Conservation (phyloP, 2,113 vertebrate genomes). For the Bolborhynchus lineola region DNA sequence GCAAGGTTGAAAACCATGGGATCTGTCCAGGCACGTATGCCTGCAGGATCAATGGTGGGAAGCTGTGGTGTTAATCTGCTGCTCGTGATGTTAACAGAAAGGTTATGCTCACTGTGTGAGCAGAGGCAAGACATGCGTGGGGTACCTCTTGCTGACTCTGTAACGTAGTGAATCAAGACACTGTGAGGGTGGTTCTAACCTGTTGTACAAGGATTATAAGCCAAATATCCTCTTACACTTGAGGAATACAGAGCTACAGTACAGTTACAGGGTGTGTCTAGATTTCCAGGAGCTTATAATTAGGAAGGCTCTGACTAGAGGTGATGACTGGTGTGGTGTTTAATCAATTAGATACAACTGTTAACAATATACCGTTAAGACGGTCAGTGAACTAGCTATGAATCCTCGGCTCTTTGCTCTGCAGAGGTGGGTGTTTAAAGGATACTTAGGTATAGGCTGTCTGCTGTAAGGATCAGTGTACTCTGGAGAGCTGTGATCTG, state of each 20-base stretch:
- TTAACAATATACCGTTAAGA: neutral
- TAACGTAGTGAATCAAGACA: accelerated
- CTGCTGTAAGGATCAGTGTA: neutral
- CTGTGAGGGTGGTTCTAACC: accelerated
- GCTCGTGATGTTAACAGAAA: neutral
- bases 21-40: neutral
- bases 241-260: neutral
- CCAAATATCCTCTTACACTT: neutral
- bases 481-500: neutral
- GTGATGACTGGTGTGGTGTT: accelerated
- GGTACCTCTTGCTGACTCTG: neutral
- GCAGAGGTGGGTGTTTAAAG: neutral
- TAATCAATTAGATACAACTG: neutral
- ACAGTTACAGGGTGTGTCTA: neutral
- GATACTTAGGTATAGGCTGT: neutral
- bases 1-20: neutral
- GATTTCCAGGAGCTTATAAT: neutral
- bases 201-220: neutral
- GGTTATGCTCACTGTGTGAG: neutral
- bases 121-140: accelerated
- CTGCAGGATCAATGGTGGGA: neutral
- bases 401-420: neutral
- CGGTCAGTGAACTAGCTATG: neutral
- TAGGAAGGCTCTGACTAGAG: neutral
- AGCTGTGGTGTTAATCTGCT: neutral